phyloP scores from a whole-genome alignment of 2,888 invertebrate species.

The Crepidodera aurea region DNA sequence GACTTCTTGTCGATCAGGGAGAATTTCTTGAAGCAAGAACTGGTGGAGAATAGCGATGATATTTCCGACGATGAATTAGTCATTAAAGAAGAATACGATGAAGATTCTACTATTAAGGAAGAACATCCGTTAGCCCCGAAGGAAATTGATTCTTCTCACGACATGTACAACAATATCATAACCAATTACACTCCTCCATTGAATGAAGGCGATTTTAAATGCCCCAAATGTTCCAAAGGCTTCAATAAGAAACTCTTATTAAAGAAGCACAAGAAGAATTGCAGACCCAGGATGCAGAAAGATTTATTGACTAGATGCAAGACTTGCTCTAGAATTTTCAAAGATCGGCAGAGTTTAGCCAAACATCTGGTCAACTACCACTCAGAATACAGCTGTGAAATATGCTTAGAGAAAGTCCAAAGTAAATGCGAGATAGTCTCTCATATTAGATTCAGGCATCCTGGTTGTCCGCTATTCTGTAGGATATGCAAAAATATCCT shows the following conservation, averaged over 20 bases:
- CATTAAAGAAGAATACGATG: conserved; percentile 32
- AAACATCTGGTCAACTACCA: conserved; percentile 67
- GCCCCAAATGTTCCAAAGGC: conserved; percentile 66
- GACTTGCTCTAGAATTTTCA: conserved; percentile 66
- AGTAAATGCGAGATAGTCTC: conserved; percentile 68
- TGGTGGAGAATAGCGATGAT: conserved; percentile 45
- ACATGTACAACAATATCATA: conserved; percentile 60
- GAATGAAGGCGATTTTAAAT: conserved; percentile 64
- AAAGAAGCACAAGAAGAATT: conserved; percentile 68
- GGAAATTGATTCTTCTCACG: conserved; percentile 58
- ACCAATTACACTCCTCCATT: conserved; percentile 60
- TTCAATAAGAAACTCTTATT: conserved; percentile 66
- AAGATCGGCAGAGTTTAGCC: conserved; percentile 65
- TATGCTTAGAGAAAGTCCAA: conserved; percentile 64
- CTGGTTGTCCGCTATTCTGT: conserved; percentile 65
- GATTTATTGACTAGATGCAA: conserved; percentile 66
- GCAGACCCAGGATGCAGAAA: conserved; percentile 62
- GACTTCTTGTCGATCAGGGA: conserved; percentile 56
- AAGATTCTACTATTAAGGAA: conserved; percentile 26
- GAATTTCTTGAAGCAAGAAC: conserved; percentile 56
- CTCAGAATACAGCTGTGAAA: conserved; percentile 64
- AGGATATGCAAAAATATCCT: conserved; percentile 65
- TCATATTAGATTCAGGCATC: conserved; percentile 64
- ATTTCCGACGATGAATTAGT: conserved; percentile 28
- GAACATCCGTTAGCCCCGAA: conserved; percentile 50